Percentiles rank a stretch among this genome's conserved stretches.
Conservation (phyloP, 2,797 vertebrate species). For the Malacoctenus gilli region DNA sequence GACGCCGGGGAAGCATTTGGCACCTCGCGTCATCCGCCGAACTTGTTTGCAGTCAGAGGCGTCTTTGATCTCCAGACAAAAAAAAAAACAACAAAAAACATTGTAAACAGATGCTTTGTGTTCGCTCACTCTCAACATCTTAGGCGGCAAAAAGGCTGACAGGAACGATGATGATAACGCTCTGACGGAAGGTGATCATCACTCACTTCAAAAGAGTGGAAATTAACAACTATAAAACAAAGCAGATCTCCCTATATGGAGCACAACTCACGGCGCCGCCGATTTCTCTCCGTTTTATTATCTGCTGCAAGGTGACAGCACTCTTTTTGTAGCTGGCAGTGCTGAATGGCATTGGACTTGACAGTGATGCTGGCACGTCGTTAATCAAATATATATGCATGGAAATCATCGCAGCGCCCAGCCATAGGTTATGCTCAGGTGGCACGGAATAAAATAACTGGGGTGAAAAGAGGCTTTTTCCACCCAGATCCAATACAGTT, state of each 20-base stretch:
- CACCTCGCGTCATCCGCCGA: constrained; percentile 70
- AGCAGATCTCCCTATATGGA: constrained; percentile 40
- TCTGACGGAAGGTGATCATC: constrained; percentile 57
- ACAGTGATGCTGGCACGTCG: constrained; percentile 73
- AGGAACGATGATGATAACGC: constrained; percentile 55
- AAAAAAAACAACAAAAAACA: no score
- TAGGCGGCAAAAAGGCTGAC: constrained; percentile 64
- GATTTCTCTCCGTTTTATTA: constrained; percentile 45
- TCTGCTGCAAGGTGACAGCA: constrained; percentile 56
- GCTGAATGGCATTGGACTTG: constrained; percentile 77
- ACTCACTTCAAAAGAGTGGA: constrained; percentile 60
- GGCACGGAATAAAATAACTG: constrained; percentile 74
- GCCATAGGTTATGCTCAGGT: constrained; percentile 75
- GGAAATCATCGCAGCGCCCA: constrained; percentile 66
- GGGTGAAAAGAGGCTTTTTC: constrained; percentile 64
- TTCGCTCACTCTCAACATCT: constrained; percentile 61
- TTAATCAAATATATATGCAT: constrained; percentile 81
- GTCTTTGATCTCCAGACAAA: constrained; percentile 69
- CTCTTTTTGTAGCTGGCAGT: constrained; percentile 63
- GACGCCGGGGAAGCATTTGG: constrained; percentile 74
- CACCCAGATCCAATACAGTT: constrained; percentile 54
- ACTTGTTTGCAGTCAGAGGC: constrained; percentile 68
- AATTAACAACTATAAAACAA: constrained; percentile 61
- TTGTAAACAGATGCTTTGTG: constrained; percentile 67
- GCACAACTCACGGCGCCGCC: constrained; percentile 28